Percentiles rank a stretch among this genome's conserved stretches.
phyloP scores from a whole-genome alignment of 2,113 vertebrate species.

The Urocynchramus pylzowi region DNA sequence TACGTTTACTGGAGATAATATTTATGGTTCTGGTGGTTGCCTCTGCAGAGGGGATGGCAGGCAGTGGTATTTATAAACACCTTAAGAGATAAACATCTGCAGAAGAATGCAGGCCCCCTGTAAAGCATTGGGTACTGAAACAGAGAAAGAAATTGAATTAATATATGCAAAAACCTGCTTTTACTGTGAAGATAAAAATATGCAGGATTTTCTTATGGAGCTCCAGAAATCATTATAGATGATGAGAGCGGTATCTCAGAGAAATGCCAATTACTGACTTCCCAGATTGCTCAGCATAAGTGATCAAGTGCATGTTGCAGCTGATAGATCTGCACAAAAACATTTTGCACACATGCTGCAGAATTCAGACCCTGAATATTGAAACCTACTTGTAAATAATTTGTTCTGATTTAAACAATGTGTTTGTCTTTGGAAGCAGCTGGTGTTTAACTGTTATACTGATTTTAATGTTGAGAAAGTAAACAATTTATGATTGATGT shows the following conservation, averaged over 20 bases:
- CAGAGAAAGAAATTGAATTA: background rate
- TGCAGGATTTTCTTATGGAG: background rate
- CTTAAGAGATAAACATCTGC: constrained; percentile 23
- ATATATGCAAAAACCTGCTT: background rate
- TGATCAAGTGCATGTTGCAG: background rate
- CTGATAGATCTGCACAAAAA: background rate
- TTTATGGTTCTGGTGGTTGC: constrained; percentile 6
- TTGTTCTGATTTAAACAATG: constrained; percentile 47
- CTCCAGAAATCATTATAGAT: background rate
- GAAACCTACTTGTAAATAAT: constrained; percentile 52
- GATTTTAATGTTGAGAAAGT: background rate
- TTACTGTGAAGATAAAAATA: background rate
- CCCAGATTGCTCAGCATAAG: constrained; percentile 24
- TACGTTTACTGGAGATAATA: background rate
- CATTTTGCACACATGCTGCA: background rate
- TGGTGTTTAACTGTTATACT: constrained; percentile 38
- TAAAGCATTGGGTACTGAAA: background rate
- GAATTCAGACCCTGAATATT: constrained; percentile 13
- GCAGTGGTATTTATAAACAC: constrained; percentile 5
- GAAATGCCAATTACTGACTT: constrained; percentile 19
- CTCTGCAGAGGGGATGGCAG: background rate
- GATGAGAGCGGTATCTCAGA: background rate
- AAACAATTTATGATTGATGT: constrained; percentile 34
- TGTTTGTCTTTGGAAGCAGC: constrained; percentile 39
- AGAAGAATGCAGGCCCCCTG: background rate